Conservation (phyloP, 2,113 vertebrate species). For the Leptodactylus fuscus region DNA sequence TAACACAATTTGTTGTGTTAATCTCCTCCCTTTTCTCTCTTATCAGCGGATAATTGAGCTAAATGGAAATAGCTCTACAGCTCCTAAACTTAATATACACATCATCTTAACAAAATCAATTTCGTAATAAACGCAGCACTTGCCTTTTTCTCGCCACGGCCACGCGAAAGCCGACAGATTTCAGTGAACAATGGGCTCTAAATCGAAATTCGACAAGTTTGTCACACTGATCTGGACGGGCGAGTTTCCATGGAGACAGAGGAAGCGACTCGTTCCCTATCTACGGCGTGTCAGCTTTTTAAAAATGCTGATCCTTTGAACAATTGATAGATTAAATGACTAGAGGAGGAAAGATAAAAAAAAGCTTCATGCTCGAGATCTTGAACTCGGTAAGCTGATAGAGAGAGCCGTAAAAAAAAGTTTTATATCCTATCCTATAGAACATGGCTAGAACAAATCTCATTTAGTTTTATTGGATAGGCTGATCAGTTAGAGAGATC, state of each 20-base stretch:
- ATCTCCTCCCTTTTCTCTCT: slow-evolving; percentile 41
- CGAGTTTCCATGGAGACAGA: slow-evolving; percentile 52
- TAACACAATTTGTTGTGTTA: slow-evolving; percentile 48
- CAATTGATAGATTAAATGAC: slow-evolving; percentile 48
- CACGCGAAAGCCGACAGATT: slow-evolving; percentile 25
- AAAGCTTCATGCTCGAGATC: background rate
- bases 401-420: slow-evolving; percentile 3
- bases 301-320: slow-evolving; percentile 52
- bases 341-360: slow-evolving; percentile 23
- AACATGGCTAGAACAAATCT: background rate
- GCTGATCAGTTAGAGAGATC: background rate
- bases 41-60: slow-evolving; percentile 53
- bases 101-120: slow-evolving; percentile 57
- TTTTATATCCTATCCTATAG: slow-evolving; percentile 14
- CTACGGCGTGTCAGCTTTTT: background rate
- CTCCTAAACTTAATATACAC: slow-evolving; percentile 53
- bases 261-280: slow-evolving; percentile 31
- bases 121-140: slow-evolving; percentile 35
- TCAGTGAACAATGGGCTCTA: slow-evolving; percentile 47
- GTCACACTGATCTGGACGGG: slow-evolving; percentile 53
- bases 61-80: slow-evolving; percentile 43
- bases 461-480: background rate
- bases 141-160: background rate
- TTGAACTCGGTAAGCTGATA: background rate
- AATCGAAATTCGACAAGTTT: slow-evolving; percentile 51